phyloP scores from a whole-genome alignment of 2,888 invertebrate species.

The Apantesis nais region DNA sequence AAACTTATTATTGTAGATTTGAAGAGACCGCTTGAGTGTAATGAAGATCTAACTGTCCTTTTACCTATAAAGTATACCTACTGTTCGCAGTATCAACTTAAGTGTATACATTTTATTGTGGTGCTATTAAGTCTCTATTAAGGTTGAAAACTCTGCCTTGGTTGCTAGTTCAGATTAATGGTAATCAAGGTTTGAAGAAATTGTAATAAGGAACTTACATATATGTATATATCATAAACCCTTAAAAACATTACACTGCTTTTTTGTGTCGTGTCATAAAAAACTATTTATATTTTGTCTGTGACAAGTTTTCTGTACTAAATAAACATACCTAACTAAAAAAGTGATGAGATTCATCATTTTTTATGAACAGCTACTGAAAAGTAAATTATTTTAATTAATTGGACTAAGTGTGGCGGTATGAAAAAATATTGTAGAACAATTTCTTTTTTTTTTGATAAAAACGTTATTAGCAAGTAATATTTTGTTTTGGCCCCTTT shows the following conservation, averaged over 20 bases:
- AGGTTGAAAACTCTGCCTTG: too few relatives aligned
- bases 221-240: too few relatives aligned
- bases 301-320: background rate
- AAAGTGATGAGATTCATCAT: background rate
- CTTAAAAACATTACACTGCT: too few relatives aligned
- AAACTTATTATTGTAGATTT: background rate
- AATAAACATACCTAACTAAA: background rate
- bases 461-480: conserved; percentile 24
- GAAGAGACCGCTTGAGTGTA: background rate
- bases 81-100: background rate
- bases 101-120: background rate
- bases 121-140: too few relatives aligned
- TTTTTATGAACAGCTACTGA: background rate
- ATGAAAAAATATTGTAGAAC: background rate
- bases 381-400: background rate
- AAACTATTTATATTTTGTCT: too few relatives aligned
- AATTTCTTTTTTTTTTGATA: conserved; percentile 14
- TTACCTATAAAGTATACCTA: background rate
- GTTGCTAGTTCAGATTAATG: background rate
- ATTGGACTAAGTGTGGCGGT: background rate
- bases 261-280: too few relatives aligned
- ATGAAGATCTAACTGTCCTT: background rate
- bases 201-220: background rate
- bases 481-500: conserved; percentile 44
- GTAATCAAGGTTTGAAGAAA: background rate